Percentiles rank a stretch among this genome's conserved stretches.
Evolutionary conservation across 2,113 vertebrate genomes (phyloP).

Genomic region (Geococcyx californianus): DNA sequence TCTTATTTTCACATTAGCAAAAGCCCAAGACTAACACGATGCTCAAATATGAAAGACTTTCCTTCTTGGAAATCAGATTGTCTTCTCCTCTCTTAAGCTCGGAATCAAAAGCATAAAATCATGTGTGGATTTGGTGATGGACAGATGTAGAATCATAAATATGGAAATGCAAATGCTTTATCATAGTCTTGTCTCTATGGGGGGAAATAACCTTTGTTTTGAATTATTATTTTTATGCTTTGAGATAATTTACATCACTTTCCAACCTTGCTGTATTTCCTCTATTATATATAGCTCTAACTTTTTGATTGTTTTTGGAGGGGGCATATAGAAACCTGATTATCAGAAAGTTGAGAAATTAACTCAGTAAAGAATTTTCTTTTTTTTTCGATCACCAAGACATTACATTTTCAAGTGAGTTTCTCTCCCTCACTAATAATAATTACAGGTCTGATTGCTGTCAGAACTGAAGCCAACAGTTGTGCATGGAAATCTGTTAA

Average conservation of each 20-base stretch:
- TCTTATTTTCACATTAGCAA: conserved; percentile 68
- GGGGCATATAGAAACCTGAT: neutral
- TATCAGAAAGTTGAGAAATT: neutral
- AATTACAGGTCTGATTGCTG: neutral
- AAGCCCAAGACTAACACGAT: conserved; percentile 54
- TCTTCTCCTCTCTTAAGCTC: neutral
- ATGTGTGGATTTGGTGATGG: neutral
- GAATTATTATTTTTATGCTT: neutral
- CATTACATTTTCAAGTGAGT: neutral
- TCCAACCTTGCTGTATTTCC: neutral
- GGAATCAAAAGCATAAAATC: neutral
- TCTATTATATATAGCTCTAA: neutral
- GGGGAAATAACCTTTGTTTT: neutral
- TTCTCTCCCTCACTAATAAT: neutral
- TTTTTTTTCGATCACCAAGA: neutral
- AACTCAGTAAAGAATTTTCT: neutral
- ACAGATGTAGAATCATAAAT: neutral
- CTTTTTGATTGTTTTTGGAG: neutral
- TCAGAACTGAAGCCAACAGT: neutral
- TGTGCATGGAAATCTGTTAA: neutral
- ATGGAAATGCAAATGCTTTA: neutral
- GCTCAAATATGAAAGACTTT: conserved; percentile 24
- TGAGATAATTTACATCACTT: neutral
- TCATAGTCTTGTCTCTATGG: neutral
- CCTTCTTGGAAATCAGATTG: neutral